Evolutionary conservation across 2,113 vertebrate genomes (phyloP).

Genomic region (Xiphorhynchus elegans): DNA sequence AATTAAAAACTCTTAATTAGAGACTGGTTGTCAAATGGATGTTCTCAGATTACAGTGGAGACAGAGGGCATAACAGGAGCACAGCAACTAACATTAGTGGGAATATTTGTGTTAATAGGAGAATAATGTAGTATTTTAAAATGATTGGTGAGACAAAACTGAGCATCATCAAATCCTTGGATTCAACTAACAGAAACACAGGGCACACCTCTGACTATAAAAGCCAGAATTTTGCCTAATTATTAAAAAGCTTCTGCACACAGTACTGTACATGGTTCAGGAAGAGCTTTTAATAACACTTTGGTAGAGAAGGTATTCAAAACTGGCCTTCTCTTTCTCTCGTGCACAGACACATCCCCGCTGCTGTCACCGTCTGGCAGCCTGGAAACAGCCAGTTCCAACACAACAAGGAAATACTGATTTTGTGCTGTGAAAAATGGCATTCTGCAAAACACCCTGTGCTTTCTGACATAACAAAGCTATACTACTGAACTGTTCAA

Average conservation of each 20-base stretch:
- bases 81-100: background rate
- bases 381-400: slow-evolving; percentile 52
- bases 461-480: background rate
- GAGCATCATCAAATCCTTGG: slow-evolving; percentile 9
- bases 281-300: slow-evolving; percentile 51
- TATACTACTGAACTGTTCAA: slow-evolving; percentile 1
- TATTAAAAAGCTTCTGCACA: slow-evolving; percentile 44
- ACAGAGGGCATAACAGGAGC: background rate
- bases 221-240: slow-evolving; percentile 62
- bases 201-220: background rate
- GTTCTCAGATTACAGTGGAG: background rate
- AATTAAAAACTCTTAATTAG: slow-evolving; percentile 55
- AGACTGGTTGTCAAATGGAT: slow-evolving; percentile 27
- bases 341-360: background rate
- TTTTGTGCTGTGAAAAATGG: slow-evolving; percentile 14
- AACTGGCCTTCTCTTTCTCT: slow-evolving; percentile 38
- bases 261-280: slow-evolving; percentile 24
- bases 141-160: slow-evolving; percentile 12
- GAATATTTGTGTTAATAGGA: background rate
- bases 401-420: background rate
- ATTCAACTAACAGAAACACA: slow-evolving; percentile 45
- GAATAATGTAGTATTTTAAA: background rate
- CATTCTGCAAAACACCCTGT: background rate
- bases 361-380: slow-evolving; percentile 28
- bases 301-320: slow-evolving; percentile 56